Percentiles rank a stretch among this genome's conserved stretches.
Evolutionary conservation across 2,888 invertebrate species (phyloP).

Genomic region (Laspeyria flexula): DNA sequence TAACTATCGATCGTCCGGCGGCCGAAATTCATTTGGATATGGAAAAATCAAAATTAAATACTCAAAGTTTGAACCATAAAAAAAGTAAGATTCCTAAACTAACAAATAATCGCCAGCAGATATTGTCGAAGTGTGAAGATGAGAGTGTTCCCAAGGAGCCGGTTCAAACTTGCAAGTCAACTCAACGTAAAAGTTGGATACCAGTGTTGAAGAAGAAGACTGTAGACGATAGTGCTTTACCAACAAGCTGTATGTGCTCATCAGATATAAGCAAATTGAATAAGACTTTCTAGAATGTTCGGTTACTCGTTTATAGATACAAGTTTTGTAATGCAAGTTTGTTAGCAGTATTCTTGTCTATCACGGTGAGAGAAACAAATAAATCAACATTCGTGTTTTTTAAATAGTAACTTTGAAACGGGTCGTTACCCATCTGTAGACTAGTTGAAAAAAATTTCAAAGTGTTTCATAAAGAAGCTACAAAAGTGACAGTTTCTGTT

Average conservation of each 20-base stretch:
- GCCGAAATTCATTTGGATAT: slow-evolving; percentile 25
- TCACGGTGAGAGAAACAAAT: too few species aligned
- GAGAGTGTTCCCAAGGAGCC: not conserved
- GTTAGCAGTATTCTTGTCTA: too few species aligned
- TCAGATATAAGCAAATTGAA: slow-evolving; percentile 19
- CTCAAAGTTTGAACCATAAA: slow-evolving; percentile 17
- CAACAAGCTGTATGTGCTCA: not conserved
- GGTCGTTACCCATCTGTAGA: too few species aligned
- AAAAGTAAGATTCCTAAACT: slow-evolving; percentile 35
- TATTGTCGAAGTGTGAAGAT: not conserved
- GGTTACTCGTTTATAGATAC: too few species aligned
- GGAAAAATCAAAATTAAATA: too few species aligned
- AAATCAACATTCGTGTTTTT: too few species aligned
- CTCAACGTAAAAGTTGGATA: slow-evolving; percentile 46
- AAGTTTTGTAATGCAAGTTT: too few species aligned
- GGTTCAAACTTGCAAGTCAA: not conserved
- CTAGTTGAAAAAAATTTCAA: too few species aligned
- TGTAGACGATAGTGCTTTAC: slow-evolving; percentile 48
- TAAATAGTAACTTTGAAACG: too few species aligned
- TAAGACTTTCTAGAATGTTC: slow-evolving; percentile 25
- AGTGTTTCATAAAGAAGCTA: too few species aligned
- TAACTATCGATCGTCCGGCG: slow-evolving; percentile 56
- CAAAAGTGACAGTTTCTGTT: too few species aligned
- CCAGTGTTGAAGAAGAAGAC: slow-evolving; percentile 48
- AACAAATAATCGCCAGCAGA: slow-evolving; percentile 7